Evolutionary conservation across 2,888 invertebrate genomes (phyloP).

Genomic region (Microctonus hyperodae): DNA sequence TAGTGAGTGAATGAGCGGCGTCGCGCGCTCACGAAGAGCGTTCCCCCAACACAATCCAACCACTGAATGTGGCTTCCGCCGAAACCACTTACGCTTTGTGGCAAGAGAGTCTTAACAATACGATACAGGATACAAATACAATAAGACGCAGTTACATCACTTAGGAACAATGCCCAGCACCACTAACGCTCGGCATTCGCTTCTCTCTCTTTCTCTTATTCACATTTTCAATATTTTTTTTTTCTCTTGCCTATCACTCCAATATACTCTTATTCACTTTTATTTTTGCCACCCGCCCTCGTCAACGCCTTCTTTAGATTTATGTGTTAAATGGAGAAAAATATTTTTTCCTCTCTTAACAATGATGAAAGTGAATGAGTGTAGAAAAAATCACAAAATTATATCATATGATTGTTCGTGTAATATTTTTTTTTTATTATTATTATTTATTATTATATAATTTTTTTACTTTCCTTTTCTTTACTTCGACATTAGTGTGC

Average conservation of each 20-base stretch:
- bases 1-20: constrained; percentile 35
- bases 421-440: background rate
- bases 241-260: constrained; percentile 31
- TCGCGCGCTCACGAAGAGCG: constrained; percentile 32
- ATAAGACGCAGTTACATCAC: constrained; percentile 64
- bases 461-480: background rate
- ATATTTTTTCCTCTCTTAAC: constrained; percentile 52
- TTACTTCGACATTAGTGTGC: background rate
- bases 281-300: constrained; percentile 32
- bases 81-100: constrained; percentile 64
- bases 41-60: constrained; percentile 56
- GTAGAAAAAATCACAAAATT: constrained; percentile 15
- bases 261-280: constrained; percentile 28
- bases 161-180: constrained; percentile 61
- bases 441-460: background rate
- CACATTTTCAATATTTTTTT: background rate
- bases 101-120: constrained; percentile 62
- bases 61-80: constrained; percentile 64
- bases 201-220: constrained; percentile 14
- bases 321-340: constrained; percentile 63
- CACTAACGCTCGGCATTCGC: constrained; percentile 37
- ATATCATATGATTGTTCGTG: background rate
- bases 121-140: constrained; percentile 64
- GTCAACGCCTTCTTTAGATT: constrained; percentile 51
- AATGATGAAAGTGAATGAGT: background rate